Evolutionary conservation across 2,797 vertebrate genomes (phyloP).

Genomic region (Micromesistius poutassou): DNA sequence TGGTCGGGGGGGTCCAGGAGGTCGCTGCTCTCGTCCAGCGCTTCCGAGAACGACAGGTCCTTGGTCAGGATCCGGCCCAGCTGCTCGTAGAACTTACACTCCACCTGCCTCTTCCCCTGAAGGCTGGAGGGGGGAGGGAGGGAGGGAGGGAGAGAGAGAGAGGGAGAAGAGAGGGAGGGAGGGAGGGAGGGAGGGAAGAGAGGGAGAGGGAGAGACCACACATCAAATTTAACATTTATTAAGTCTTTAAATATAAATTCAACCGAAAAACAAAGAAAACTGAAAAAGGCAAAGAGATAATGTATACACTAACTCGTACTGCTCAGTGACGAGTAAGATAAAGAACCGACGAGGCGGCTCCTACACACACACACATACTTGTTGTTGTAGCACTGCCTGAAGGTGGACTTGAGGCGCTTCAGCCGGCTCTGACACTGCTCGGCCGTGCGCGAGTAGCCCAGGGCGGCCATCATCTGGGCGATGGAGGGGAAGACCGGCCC

Average conservation of each 20-base stretch:
- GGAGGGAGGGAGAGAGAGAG: too few species aligned
- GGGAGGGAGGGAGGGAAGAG: too few species aligned
- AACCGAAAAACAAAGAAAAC: background rate
- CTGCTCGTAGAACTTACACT: conserved; percentile 72
- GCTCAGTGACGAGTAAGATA: background rate
- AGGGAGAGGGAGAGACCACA: background rate
- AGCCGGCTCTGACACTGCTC: conserved; percentile 74
- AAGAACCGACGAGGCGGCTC: background rate
- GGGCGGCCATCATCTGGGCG: conserved; percentile 62
- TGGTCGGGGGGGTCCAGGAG: conserved; percentile 46
- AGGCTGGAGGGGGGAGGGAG: conserved; percentile 33
- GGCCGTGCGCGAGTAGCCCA: conserved; percentile 66
- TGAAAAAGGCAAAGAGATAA: background rate
- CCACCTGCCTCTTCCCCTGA: conserved; percentile 53
- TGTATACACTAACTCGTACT: background rate
- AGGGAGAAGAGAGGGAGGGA: background rate
- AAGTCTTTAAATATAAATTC: background rate
- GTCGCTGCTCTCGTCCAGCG: background rate
- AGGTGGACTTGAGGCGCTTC: conserved; percentile 67
- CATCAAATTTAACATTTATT: background rate
- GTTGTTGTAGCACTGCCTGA: conserved; percentile 72
- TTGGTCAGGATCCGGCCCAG: conserved; percentile 65
- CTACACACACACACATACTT: conserved; percentile 51
- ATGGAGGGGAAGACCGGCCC: conserved; percentile 66
- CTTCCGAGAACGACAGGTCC: conserved; percentile 37